Base-by-base conservation (phyloP, 2,113 vertebrate genomes). In the Astur gentilis region DNA sequence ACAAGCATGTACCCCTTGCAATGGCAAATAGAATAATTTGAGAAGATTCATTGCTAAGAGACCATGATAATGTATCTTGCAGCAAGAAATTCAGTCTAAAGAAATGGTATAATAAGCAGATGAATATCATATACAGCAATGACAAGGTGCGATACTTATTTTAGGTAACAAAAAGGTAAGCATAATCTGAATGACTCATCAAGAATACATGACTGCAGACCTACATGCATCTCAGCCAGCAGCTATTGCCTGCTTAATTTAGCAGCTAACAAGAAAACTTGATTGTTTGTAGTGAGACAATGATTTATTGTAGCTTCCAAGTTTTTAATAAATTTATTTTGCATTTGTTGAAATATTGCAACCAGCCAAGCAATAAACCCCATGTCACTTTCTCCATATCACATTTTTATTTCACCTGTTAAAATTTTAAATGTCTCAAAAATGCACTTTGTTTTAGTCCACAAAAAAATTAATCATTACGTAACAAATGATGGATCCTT, bases 351-450 rank as follows among this genome's bases (percentile, higher is more conserved):
- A 77, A 73, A 80, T 65, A 77, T 3, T 89, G 19, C 16, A 52
- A 57, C 44, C 7, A 44, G 49, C 4, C 34, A 81, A 75, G 19
- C 25, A 79, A 67, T 25, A 75, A 67, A 62, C 23, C 79, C n/a
- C 1, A 0, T 31, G 70, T 62, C 13, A 52, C 13, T 38, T 94
- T 76, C 21, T 72, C 27, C 2, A 0, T 6, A 42, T 22, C 6
- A 22, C 11, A 47, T 44, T 92, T 86, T 64, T 44, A 49, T 76
- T 90, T 76, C 64, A 17, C 22, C 52, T 49, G 16, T 49, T 61
- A 64, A 78, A 93, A 91, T 3, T 54, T 75, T 9, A 69, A 44
- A 19, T 50, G 26, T 71, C 14, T 55, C 42, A 64, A 55, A 84
- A 71, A 9, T 26, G 25, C 6, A 78, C 10, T 26, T 66, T 23